A percentile compares a stretch with the other conserved stretches of the same genome.
phyloP scores from a whole-genome alignment of 2,888 invertebrate genomes.

The Erynnis tages region DNA sequence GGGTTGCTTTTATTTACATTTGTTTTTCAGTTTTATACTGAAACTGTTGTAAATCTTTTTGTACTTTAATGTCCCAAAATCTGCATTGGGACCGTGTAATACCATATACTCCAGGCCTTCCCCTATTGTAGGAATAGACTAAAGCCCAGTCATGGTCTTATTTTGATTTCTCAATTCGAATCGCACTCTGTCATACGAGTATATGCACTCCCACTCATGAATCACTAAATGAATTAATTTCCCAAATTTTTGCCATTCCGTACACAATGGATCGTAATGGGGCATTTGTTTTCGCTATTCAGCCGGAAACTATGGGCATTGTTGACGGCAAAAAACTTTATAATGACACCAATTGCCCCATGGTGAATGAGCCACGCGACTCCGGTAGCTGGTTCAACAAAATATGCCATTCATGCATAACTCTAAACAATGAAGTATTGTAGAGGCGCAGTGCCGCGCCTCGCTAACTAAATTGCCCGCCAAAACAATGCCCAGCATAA shows the following conservation, averaged over 20 bases:
- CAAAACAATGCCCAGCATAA: slow-evolving; percentile 33
- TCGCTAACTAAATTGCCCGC: slow-evolving; percentile 9
- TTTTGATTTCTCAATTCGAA: too few relatives aligned
- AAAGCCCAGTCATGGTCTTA: too few relatives aligned
- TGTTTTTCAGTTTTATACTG: too few relatives aligned
- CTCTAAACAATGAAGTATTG: slow-evolving; percentile 38
- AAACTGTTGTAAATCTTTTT: too few relatives aligned
- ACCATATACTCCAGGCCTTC: too few relatives aligned
- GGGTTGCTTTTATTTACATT: too few relatives aligned
- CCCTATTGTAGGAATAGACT: too few relatives aligned
- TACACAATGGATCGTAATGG: slow-evolving; percentile 4
- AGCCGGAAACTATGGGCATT: slow-evolving; percentile 18
- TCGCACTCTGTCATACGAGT: too few relatives aligned
- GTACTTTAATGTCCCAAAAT: too few relatives aligned
- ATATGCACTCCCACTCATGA: not conserved
- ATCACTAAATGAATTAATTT: not conserved
- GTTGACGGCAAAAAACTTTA: slow-evolving; percentile 30
- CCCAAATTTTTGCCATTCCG: slow-evolving; percentile 30
- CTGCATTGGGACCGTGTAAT: too few relatives aligned
- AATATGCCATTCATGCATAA: slow-evolving; percentile 38
- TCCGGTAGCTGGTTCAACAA: slow-evolving; percentile 34
- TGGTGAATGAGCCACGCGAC: slow-evolving; percentile 32
- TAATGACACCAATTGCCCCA: slow-evolving; percentile 34
- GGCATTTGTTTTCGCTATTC: slow-evolving; percentile 34
- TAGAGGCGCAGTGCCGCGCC: slow-evolving; percentile 30